Evolutionary conservation across 2,888 invertebrate genomes (phyloP), one percentile per base, ranked within the genome.

Genomic region (Meghimatium bilineatum): DNA sequence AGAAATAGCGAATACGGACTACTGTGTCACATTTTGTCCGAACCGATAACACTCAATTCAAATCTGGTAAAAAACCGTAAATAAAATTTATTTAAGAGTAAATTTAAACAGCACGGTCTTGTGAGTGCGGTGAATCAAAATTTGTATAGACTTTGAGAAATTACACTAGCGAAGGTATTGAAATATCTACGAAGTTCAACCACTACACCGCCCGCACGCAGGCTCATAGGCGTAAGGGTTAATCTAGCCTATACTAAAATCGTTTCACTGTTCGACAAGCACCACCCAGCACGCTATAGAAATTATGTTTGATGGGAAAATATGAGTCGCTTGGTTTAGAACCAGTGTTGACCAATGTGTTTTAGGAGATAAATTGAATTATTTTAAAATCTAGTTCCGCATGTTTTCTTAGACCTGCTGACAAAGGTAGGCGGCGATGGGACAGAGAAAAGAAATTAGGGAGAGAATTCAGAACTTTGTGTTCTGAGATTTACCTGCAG

Each of bases 291-390:
- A 60, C 34, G 76, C 76, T 76, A 60, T 76, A 60, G 60, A 60
- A 76, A 23, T 32, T 12, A 5, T 76, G 60, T 76, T 76, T 76
- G 36, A 34, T 60, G 77, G 74, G 85, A 74, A 69, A 67, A 38
- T 77, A 74, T 81, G 66, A 85, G 74, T n/a, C 85, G 86, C 56
- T 60, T 1, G 32, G 56, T 76, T 34, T 60, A 60, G 76, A 76
- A 60, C 34, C 36, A 60, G 10, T 38, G 56, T 76, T 76, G 76
- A 60, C 76, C 32, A 56, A 23, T 29, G 34, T 60, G 34, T 76
- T 56, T 60, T 34, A 20, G 32, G 12, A 2, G 76, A 56, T 60
- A 76, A 76, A 60, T 76, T 76, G 56, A 76, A 76, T 76, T 60
- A 76, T 76, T 76, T 34, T 76, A 76, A 3, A 76, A 71, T 74